Evolutionary conservation across 2,888 invertebrate genomes (phyloP).

Genomic region (Lysandra bellargus): DNA sequence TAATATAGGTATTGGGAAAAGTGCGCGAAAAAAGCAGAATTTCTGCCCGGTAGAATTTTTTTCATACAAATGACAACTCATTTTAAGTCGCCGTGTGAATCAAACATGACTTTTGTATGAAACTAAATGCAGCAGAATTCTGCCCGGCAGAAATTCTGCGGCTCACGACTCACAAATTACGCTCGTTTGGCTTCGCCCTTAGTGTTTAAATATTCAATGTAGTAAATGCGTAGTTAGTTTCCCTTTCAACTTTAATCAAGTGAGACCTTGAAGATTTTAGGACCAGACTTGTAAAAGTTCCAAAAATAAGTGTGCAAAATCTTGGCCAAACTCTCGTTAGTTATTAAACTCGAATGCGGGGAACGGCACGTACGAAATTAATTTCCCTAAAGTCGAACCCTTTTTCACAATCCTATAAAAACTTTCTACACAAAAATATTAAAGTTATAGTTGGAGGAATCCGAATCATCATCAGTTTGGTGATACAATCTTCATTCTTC

Average conservation of each 20-base stretch:
- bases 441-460: background rate
- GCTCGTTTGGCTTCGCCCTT: too few relatives aligned
- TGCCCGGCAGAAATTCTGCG: too few relatives aligned
- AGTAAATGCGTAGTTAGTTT: background rate
- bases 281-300: background rate
- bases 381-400: conserved; percentile 27
- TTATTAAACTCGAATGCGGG: background rate
- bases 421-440: background rate
- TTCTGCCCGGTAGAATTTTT: too few relatives aligned
- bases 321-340: background rate
- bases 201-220: background rate
- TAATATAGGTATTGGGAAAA: too few relatives aligned
- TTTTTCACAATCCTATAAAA: background rate
- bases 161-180: too few relatives aligned
- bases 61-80: too few relatives aligned
- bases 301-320: background rate
- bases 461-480: too few relatives aligned
- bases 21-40: too few relatives aligned
- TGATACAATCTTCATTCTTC: too few relatives aligned
- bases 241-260: background rate
- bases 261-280: background rate
- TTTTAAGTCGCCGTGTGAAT: too few relatives aligned
- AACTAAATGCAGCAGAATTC: too few relatives aligned
- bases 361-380: background rate
- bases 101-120: too few relatives aligned